These are phyloP conservation scores for Hesperophylax magnus DNA, from an alignment of 1,140 invertebrate species.

Conservation along the genomic window DNA sequence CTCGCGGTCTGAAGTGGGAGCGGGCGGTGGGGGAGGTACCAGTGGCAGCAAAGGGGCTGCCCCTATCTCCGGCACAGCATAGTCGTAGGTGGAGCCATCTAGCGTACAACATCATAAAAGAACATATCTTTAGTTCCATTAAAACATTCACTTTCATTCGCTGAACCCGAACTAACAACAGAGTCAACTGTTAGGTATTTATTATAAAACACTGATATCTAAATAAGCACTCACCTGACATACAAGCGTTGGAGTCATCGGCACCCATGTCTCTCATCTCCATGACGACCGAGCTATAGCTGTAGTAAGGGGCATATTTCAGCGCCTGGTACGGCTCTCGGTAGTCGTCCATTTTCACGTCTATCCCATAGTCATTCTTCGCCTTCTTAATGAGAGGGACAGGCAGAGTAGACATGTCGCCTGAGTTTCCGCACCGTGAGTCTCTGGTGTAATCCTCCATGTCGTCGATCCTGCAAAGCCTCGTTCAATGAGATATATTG, in stretches of 20 bases:
- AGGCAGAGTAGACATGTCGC: conserved; percentile 70
- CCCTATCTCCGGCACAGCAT: conserved; percentile 82
- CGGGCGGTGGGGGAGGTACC: conserved; percentile 24
- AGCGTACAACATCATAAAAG: neutral
- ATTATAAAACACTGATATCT: no score
- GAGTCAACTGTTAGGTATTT: no score
- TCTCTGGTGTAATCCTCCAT: conserved; percentile 63
- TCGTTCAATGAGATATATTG: no score
- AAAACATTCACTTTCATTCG: no score
- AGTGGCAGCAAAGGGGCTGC: conserved; percentile 74
- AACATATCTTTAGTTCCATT: no score
- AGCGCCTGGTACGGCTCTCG: conserved; percentile 85
- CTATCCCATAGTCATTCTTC: conserved; percentile 67
- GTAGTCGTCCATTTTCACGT: conserved; percentile 81
- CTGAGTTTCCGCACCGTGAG: conserved; percentile 66
- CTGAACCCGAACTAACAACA: no score
- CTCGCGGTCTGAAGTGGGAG: conserved; percentile 22
- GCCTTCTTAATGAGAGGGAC: conserved; percentile 69
- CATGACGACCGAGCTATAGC: conserved; percentile 83
- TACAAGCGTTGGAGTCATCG: conserved; percentile 72
- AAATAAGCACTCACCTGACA: conserved; percentile 64
- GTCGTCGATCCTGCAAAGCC: conserved; percentile 59
- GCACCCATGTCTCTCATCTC: conserved; percentile 81
- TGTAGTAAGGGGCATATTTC: conserved; percentile 83
- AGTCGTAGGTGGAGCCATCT: conserved; percentile 76